These are phyloP conservation scores for Rhizomys pruinosus DNA, from an alignment of 2,113 vertebrate genomes.

Conservation along the genomic window DNA sequence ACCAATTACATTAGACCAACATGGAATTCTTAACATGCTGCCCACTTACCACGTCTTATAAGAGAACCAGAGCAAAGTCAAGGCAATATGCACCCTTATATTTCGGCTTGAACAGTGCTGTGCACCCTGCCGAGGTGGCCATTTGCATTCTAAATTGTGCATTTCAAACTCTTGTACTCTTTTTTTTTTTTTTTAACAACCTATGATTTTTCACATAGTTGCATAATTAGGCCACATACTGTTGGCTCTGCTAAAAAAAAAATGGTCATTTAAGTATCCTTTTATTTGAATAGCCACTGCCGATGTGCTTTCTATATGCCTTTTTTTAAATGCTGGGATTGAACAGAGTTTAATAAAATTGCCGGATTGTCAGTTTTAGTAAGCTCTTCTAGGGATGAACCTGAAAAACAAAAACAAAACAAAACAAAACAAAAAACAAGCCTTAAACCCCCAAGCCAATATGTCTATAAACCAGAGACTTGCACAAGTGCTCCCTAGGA, in stretches of 20 bases:
- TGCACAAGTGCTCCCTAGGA: not conserved
- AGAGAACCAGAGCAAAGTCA: not conserved
- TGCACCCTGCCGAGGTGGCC: not conserved
- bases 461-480: not conserved
- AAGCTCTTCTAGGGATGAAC: conserved; percentile 72
- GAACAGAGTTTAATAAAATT: conserved; percentile 75
- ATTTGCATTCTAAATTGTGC: conserved; percentile 40
- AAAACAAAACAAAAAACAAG: too few relatives aligned
- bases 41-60: not conserved
- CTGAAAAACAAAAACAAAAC: too few relatives aligned
- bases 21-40: not conserved
- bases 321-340: conserved; percentile 75
- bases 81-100: not conserved
- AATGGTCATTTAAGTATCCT: conserved; percentile 68
- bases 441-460: conserved; percentile 47
- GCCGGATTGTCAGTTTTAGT: conserved; percentile 55
- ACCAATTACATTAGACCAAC: not conserved
- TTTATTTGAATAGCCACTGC: conserved; percentile 74
- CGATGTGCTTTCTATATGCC: conserved; percentile 59
- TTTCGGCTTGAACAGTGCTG: conserved; percentile 41
- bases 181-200: too few relatives aligned
- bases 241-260: conserved; percentile 69
- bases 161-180: conserved; percentile 27
- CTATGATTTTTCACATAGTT: conserved; percentile 60
- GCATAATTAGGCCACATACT: conserved; percentile 68